Base-by-base conservation (phyloP, 1,140 invertebrate species). In the Drosophila suzukii region DNA sequence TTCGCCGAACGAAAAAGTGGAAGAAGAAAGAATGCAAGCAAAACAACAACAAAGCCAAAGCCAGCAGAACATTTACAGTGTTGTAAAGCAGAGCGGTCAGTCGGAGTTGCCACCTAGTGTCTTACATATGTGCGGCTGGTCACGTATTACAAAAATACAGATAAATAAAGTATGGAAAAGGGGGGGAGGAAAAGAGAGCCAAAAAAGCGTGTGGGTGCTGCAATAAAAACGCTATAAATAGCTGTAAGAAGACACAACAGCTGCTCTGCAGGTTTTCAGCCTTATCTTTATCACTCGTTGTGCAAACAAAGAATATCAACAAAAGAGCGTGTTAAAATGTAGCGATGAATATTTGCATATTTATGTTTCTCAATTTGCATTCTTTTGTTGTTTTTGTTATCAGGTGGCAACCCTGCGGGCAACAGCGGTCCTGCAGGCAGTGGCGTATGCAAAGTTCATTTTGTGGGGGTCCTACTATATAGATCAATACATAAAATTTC, bases 321-420 rank as follows among this genome's bases (percentile, higher is more conserved):
- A 71, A 56, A 57, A 72, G 54, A 72, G 63, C 59, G 24, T 46
- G 43, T 46, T 12, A 46, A 15, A 43, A 20, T 30, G 27, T 32
- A 30, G 47, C 50, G 50, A 17, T 53, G 10, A 17, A 36, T 36
- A 36, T 53, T 20, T 38, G 36, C 62, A 56, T 27, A 44, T 44
- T 10, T 44, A 10, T 44, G 24, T 61, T 53, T 53, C 27, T 51
- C 32, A 32, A 58, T 72, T 59, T 51, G 54, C 38, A 58, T 72
- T 55, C 30, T 49, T 72, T 68, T 57, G 20, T 58, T 43, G 63
- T 63, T 34, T 34, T 8, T 58, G 50, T 47, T 47, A 36, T 53
- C 43, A 59, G 66, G 51, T 85, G 82, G 81, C 81, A 85, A 78
- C 82, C 56, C 73, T 70, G 72, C 43, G 46, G 49, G 58, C 56